Evolutionary conservation across 2,113 vertebrate species (phyloP), one percentile per base, ranked within the genome.

Genomic region (Argyrosomus japonicus): DNA sequence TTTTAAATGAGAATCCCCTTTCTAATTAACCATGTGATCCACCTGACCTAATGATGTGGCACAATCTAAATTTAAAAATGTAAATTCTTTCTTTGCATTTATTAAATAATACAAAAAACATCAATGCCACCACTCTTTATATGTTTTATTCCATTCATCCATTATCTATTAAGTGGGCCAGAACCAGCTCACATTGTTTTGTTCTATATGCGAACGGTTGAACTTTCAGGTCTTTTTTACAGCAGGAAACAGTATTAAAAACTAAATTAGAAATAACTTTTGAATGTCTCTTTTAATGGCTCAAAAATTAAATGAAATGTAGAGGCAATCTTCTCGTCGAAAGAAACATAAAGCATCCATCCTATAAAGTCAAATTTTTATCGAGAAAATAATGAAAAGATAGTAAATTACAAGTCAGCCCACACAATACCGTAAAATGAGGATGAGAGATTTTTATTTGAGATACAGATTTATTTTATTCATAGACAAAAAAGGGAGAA

Each of bases 371-470:
- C 50, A 2, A 2, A 14, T 32, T 77, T 69, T 83, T 4, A 85
- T 67, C 3, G 69, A 23, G 23, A 81, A 78, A 79, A 80, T 68
- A 75, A 85, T 51, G 53, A 82, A 77, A 75, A 75, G 36, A 58
- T 25, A 5, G 15, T n/a, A 54, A 58, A 23, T 69, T 64, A 57
- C 57, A 53, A 79, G 48, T 43, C 62, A 7, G 3, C 68, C 58
- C 67, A 62, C 50, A 51, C 54, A 67, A 61, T 68, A 48, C 40
- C 11, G 25, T 82, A 64, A 82, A 68, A 68, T 3, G 17, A 58
- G 27, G 21, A 56, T 81, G 68, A 3, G 47, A 73, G 58, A 36
- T 64, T 85, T 83, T 77, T 47, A 68, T 88, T 56, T 21, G 18
- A 56, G 48, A 50, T 65, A 53, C 47, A 60, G 50, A 78, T 82